Percentiles rank a stretch among this genome's conserved stretches.
Evolutionary conservation across 2,113 vertebrate species (phyloP).

Genomic region (Neopipo cinnamomea): DNA sequence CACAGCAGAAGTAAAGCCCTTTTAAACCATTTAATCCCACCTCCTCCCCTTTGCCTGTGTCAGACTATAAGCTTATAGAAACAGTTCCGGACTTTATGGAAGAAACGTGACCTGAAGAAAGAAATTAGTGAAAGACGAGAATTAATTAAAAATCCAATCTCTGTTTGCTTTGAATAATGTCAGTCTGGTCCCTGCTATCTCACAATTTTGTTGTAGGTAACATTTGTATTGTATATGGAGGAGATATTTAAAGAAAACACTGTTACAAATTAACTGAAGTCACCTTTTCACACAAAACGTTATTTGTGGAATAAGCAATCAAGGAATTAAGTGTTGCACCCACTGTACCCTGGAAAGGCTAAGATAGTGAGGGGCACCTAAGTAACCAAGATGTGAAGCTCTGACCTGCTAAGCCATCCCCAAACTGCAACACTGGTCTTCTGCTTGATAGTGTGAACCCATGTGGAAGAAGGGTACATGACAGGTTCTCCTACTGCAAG

Average conservation of each 20-base stretch:
- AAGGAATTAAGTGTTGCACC: neutral
- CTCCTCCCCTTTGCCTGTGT: neutral
- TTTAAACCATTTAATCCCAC: neutral
- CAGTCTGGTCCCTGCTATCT: neutral
- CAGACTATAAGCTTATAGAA: neutral
- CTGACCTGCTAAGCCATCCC: neutral
- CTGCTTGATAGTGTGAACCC: neutral
- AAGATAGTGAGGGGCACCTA: too few relatives aligned
- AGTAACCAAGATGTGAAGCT: neutral
- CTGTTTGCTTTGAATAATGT: neutral
- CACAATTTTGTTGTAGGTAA: neutral
- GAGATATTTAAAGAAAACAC: neutral
- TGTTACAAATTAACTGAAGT: rapidly evolving
- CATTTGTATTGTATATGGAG: neutral
- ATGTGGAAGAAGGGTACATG: rapidly evolving
- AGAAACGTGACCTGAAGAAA: neutral
- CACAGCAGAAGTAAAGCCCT: neutral
- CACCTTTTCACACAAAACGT: neutral
- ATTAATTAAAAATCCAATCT: neutral
- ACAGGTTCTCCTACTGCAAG: neutral
- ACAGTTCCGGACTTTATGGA: neutral
- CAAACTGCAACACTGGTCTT: neutral
- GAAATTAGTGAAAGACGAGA: neutral
- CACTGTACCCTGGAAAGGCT: neutral
- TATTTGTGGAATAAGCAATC: neutral